Conservation (phyloP, 2,797 vertebrate species). For the Pitangus sulphuratus region DNA sequence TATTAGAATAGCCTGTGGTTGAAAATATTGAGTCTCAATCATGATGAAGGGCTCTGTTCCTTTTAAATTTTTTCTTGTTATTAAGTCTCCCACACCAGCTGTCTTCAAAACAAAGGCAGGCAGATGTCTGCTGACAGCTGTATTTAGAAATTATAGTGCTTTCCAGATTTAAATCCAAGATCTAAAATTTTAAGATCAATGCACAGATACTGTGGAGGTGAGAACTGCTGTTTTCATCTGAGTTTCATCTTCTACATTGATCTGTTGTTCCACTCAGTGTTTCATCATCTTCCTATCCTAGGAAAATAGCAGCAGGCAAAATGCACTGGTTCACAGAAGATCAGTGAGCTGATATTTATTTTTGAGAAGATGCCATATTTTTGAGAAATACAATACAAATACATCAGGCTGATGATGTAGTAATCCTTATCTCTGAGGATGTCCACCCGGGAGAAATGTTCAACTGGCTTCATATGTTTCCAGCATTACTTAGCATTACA, state of each 20-base stretch:
- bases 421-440: background rate
- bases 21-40: background rate
- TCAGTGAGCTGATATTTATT: background rate
- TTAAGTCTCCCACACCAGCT: background rate
- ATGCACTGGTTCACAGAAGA: background rate
- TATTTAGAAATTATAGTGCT: conserved; percentile 36
- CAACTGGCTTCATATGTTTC: background rate
- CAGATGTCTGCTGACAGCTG: conserved; percentile 25
- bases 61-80: background rate
- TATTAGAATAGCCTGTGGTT: background rate
- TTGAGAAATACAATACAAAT: background rate
- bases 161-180: conserved; percentile 14
- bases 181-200: conserved; percentile 39
- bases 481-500: conserved; percentile 3
- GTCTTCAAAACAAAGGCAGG: background rate
- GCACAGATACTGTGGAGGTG: background rate
- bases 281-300: background rate
- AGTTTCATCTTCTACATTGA: background rate
- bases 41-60: background rate
- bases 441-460: background rate
- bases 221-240: conserved; percentile 6
- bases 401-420: background rate
- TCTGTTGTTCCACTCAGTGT: background rate
- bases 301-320: conserved; percentile 28
- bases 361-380: conserved; percentile 3